These are phyloP conservation scores for Mallateleia sp. DNA, from an alignment of 2,888 invertebrate species.

Conservation along the genomic window DNA sequence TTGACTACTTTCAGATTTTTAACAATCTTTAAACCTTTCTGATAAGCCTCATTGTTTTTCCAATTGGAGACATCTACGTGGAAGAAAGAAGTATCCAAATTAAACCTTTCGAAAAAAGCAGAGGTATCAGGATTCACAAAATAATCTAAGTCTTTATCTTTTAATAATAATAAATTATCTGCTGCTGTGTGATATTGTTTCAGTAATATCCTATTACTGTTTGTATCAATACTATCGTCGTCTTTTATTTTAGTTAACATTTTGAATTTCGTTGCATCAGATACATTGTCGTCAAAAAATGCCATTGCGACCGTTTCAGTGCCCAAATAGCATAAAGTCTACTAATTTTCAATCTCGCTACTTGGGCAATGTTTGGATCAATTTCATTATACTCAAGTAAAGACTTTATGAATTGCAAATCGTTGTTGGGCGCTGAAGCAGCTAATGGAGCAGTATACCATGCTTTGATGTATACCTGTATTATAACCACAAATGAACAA, in stretches of 20 bases:
- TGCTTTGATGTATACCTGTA: background rate
- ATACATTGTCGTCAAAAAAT: slow-evolving; percentile 26
- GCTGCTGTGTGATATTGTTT: too few species aligned
- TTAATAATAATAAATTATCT: too few species aligned
- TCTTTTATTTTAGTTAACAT: too few species aligned
- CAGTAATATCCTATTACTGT: too few species aligned
- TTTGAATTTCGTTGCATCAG: slow-evolving; percentile 26
- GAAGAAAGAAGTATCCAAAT: too few species aligned
- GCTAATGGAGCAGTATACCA: slow-evolving; percentile 62
- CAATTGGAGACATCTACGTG: too few species aligned
- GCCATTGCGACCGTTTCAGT: slow-evolving; percentile 56
- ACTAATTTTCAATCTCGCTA: slow-evolving; percentile 31
- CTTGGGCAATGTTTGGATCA: too few species aligned
- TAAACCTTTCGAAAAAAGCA: too few species aligned
- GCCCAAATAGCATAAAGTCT: slow-evolving; percentile 66
- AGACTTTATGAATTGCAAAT: slow-evolving; percentile 68
- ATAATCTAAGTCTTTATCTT: too few species aligned
- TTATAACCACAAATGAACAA: background rate
- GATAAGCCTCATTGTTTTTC: slow-evolving; percentile 43
- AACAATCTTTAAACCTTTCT: slow-evolving; percentile 30
- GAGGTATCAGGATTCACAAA: too few species aligned
- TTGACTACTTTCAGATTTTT: slow-evolving; percentile 57
- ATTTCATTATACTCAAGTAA: slow-evolving; percentile 25
- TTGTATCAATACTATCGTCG: too few species aligned
- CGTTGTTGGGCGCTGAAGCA: slow-evolving; percentile 67